These are phyloP conservation scores for Tinamus guttatus DNA, from an alignment of 2,113 vertebrate species.

Conservation along the genomic window DNA sequence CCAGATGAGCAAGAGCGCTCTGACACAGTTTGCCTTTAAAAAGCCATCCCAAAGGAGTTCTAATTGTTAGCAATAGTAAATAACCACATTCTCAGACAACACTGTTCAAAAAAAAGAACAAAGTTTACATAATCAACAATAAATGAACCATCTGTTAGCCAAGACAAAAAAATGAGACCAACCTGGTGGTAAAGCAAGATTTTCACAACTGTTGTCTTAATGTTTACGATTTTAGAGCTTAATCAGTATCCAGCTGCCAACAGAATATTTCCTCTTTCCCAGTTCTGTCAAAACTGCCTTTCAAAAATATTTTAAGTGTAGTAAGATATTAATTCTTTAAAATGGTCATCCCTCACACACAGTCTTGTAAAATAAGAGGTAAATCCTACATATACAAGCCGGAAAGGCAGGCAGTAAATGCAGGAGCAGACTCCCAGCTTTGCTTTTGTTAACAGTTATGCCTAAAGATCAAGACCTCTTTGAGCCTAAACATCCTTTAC, in stretches of 20 bases:
- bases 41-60: background rate
- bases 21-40: slow-evolving; percentile 18
- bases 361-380: background rate
- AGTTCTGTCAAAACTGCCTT: background rate
- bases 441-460: background rate
- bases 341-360: background rate
- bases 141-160: background rate
- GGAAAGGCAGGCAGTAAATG: background rate
- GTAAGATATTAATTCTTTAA: background rate
- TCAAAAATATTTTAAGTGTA: background rate
- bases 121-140: background rate
- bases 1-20: background rate
- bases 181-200: background rate
- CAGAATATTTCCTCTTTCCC: background rate
- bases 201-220: background rate
- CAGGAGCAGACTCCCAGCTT: background rate
- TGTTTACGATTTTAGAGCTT: background rate
- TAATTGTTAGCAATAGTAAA: slow-evolving; percentile 22
- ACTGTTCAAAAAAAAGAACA: accelerated
- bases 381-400: background rate
- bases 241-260: background rate
- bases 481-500: background rate
- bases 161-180: background rate
- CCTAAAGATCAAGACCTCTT: background rate
- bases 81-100: background rate